phyloP scores from a whole-genome alignment of 2,797 vertebrate genomes.

The Pantherophis vulpinus region DNA sequence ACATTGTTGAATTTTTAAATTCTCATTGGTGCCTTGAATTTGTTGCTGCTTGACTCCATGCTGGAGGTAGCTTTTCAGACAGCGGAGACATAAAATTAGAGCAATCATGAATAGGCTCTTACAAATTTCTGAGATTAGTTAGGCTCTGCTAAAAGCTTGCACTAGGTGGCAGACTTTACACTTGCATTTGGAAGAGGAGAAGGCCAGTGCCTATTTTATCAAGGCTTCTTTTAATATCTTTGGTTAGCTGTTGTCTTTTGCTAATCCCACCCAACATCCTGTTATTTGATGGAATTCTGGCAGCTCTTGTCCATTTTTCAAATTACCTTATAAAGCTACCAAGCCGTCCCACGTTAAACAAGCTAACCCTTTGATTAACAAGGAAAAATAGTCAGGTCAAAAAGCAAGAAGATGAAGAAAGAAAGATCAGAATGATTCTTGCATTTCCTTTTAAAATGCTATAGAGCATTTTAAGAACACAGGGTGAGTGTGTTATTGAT shows the following conservation, averaged over 20 bases:
- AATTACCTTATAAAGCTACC: background rate
- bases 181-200: constrained; percentile 40
- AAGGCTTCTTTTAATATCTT: background rate
- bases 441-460: background rate
- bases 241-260: background rate
- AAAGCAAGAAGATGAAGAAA: background rate
- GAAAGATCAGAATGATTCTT: background rate
- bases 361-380: background rate
- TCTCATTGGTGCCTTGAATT: background rate
- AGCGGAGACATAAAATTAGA: background rate
- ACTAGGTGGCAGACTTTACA: constrained; percentile 65
- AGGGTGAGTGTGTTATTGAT: constrained; percentile 1
- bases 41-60: background rate
- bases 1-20: background rate
- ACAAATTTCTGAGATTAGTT: background rate
- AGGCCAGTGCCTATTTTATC: background rate
- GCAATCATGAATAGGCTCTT: background rate
- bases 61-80: background rate
- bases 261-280: background rate
- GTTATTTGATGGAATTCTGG: background rate
- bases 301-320: background rate
- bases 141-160: constrained; percentile 30
- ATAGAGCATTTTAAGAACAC: background rate
- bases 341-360: background rate
- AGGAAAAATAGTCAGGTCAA: background rate